These are phyloP conservation scores for Hoplostethus atlanticus DNA, from an alignment of 2,797 vertebrate species.

Conservation along the genomic window DNA sequence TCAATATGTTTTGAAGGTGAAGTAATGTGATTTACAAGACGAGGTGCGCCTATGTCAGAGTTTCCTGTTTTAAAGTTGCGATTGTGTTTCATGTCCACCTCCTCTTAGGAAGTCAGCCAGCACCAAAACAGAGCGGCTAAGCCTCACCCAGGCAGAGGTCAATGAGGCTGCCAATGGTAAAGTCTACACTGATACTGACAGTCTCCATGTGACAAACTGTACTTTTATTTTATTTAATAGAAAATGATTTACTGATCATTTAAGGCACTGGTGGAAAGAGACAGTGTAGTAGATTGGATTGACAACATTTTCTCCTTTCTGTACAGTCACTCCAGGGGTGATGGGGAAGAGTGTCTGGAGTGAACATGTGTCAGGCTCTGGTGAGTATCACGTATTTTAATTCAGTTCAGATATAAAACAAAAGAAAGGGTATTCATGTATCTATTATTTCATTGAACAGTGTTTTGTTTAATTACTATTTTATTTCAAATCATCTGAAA, in stretches of 20 bases:
- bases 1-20: constrained; percentile 3
- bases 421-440: too few species aligned
- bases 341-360: constrained; percentile 85
- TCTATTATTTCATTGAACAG: background rate
- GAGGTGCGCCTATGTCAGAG: background rate
- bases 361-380: constrained; percentile 78
- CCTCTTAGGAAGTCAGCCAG: constrained; percentile 78
- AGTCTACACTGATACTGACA: background rate
- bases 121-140: constrained; percentile 78
- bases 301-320: constrained; percentile 19
- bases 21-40: background rate
- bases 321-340: constrained; percentile 80
- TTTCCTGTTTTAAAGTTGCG: constrained; percentile 45
- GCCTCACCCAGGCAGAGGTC: constrained; percentile 80
- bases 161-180: constrained; percentile 78
- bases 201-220: background rate
- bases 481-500: background rate
- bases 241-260: too few species aligned
- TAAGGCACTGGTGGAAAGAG: too few species aligned
- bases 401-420: background rate
- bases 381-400: constrained; percentile 50
- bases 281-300: too few species aligned
- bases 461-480: background rate
- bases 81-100: constrained; percentile 51
- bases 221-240: background rate